Conservation (phyloP, 2,888 invertebrate genomes). For the Drosophila yooni region DNA sequence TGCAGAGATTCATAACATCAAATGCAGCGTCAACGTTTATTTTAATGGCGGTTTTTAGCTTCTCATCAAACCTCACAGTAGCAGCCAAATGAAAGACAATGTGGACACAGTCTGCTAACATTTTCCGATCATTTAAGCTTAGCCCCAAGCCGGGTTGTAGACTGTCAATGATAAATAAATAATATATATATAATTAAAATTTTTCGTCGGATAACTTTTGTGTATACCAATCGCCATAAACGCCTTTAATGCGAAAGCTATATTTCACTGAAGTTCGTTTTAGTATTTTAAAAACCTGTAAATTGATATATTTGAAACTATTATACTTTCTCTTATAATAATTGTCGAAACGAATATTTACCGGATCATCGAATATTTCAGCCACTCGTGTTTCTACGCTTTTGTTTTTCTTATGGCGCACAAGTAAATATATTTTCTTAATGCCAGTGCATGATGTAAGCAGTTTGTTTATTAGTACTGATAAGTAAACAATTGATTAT, state of each 20-base stretch:
- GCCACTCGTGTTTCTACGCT: slow-evolving; percentile 88
- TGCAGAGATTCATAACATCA: slow-evolving; percentile 88
- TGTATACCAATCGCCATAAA: slow-evolving; percentile 25
- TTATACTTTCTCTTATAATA: background rate
- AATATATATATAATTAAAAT: background rate
- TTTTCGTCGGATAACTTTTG: background rate
- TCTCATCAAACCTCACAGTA: slow-evolving; percentile 90
- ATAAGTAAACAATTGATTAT: background rate
- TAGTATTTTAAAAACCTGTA: slow-evolving; percentile 15
- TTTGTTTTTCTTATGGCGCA: slow-evolving; percentile 88
- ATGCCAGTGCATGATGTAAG: slow-evolving; percentile 18
- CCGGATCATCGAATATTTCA: slow-evolving; percentile 78
- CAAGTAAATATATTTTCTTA: slow-evolving; percentile 77
- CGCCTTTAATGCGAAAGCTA: slow-evolving; percentile 13
- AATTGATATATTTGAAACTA: background rate
- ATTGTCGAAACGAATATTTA: background rate
- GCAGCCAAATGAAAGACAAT: slow-evolving; percentile 87
- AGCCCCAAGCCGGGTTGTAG: slow-evolving; percentile 17
- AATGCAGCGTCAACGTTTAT: slow-evolving; percentile 90
- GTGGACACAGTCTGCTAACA: slow-evolving; percentile 84
- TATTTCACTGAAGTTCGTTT: slow-evolving; percentile 8
- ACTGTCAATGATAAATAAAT: slow-evolving; percentile 8
- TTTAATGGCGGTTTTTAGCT: slow-evolving; percentile 89
- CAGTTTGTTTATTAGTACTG: slow-evolving; percentile 25
- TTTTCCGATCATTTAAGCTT: slow-evolving; percentile 7